Evolutionary conservation across 2,113 vertebrate genomes (phyloP), one percentile per base, ranked within the genome.

Genomic region (Tetrao urogallus): DNA sequence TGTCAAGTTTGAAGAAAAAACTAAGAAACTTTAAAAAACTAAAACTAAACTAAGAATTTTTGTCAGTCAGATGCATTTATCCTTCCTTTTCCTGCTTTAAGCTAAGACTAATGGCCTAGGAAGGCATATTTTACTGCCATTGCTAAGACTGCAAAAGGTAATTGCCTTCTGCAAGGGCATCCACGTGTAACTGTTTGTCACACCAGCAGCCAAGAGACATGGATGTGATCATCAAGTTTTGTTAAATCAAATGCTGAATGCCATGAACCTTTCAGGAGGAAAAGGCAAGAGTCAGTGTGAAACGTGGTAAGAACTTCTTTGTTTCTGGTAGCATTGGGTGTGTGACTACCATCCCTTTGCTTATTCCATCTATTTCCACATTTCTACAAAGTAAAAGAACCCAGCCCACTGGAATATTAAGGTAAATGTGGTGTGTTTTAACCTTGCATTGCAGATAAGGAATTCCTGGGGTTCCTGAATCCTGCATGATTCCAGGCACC

Each of bases 331-430:
- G 67, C 0, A 2, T 86, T 86, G 77, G 76, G 61, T 86, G 77
- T 19, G 12, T 65, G 50, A 84, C 61, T 52, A 28, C 71, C 73
- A 18, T 13, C 56, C 82, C 73, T 88, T 94, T 87, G 88, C 81
- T 90, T 88, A 0, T 16, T 88, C 79, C 72, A 69, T 63, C 88
- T 92, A 64, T 77, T 95, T 90, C 72, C 67, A 90, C 86, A 88
- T 90, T 56, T 56, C 64, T 87, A 81, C 10, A 54, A 78, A 27
- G 28, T 7, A 66, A 12, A 21, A 47, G 9, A 21, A 47, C 47
- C 47, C 47, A 47, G 21, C 47, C 20, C 13, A 25, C 28, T 67
- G 70, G 24, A 42, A 88, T 50, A 77, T 24, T 67, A 30, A 69
- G 27, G 47, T 58, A 54, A 76, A 48, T 11, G 75, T 32, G 47